Base-by-base conservation (phyloP, 2,888 invertebrate species). In the Troides oblongomaculatus region DNA sequence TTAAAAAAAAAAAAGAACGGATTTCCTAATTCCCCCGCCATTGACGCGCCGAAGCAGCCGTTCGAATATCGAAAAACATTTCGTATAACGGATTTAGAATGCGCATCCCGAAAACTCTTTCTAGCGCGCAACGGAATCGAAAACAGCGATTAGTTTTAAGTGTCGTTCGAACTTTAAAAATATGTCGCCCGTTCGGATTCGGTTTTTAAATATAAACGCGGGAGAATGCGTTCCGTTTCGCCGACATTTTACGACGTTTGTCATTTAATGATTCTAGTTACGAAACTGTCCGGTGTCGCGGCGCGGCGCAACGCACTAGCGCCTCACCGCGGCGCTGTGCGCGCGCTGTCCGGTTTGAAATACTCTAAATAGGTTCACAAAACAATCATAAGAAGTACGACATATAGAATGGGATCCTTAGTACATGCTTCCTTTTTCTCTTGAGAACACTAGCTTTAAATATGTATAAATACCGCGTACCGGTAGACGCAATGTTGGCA, bases 121-220 rank as follows among this genome's bases (percentile, higher is more conserved):
- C 89, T 85, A 85, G 86, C 88, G 84, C 85, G 85, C 82, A 81
- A 84, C 84, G 84, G 90, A 90, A 92, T 91, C 92, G 91, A 92
- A 92, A 91, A 90, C 92, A 90, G 85, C 90, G 92, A 92, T 92
- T 91, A 92, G 91, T 92, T 90, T 87, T 86, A 87, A 88, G 85
- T 89, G 89, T 87, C 88, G 89, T 91, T 90, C 90, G 91, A 92
- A 90, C 86, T 89, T 88, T 92, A 92, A 92, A 92, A 90, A 91
- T 91, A 91, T 92, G 92, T 90, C 87, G 89, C 84, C 81, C 87
- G 89, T 90, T 90, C 87, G 85, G 85, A 87, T 90, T 90, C 87
- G 84, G 83, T 84, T 56, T 84, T 84, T 85, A 90, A 89, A 89
- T 88, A 86, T 88, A 88, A 88, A 85, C 85, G 62, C 82, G 82